Base-by-base conservation (phyloP, 2,797 vertebrate genomes). In the Lagorchestes hirsutus region DNA sequence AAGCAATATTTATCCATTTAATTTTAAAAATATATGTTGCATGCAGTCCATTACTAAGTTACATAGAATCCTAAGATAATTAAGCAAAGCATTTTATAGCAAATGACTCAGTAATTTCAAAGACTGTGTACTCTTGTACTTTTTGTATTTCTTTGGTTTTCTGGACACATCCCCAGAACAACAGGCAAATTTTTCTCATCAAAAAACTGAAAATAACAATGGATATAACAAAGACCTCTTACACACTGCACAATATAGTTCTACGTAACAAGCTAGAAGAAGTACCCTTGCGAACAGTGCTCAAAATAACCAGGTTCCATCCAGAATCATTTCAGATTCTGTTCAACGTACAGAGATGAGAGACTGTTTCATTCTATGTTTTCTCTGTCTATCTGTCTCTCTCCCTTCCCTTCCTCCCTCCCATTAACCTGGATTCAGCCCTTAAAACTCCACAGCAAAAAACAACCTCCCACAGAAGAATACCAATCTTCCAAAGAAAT, bases 401-500 rank as follows among this genome's bases (percentile, higher is more conserved):
- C 93, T 55, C 90, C 40, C 92, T 93, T 59, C 40, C 91, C 50
- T 22, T 50, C 59, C 50, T n/a, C 74, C 92, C 54, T 0, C 11
- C 62, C 0, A 16, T 93, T 98, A 98, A 98, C 98, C 98, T 98
- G 98, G 94, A 98, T 98, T 98, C 96, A 0, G 46, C 95, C 96
- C 29, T 29, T 50, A 93, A 95, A 98, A 94, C 93, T 94, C 95
- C 90, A 92, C 0, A 92, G 97, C 95, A 93, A 31, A 97, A 92
- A 40, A 94, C 10, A 87, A 96, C 97, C 97, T 97, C 95, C 13
- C 94, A 50, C n/a, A 94, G 93, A 96, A 95, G 31, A 97, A 54
- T 13, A 67, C 94, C 0, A 90, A 93, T 91, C 57, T 97, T 28
- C 92, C 31, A 18, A 90, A 97, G 96, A 97, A 96, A 96, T 31